Conservation (phyloP, 2,797 vertebrate species). For the Neosilurus hyrtlii region DNA sequence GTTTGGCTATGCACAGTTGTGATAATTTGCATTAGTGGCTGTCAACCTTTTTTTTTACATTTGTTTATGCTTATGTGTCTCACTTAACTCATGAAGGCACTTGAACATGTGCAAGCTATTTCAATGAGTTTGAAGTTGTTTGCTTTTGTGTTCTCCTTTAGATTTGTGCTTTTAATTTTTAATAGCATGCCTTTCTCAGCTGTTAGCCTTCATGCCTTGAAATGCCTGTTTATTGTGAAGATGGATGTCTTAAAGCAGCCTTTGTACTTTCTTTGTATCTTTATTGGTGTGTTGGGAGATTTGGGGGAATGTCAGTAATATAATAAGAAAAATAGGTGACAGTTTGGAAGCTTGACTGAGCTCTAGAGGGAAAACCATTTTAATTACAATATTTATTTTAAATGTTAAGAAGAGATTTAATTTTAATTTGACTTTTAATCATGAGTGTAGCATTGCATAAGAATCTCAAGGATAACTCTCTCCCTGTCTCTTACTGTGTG, state of each 20-base stretch:
- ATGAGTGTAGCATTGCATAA: not conserved
- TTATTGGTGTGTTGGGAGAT: not conserved
- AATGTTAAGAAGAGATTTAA: not conserved
- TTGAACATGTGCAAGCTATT: conserved; percentile 30
- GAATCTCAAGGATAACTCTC: not conserved
- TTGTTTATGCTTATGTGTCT: conserved; percentile 30
- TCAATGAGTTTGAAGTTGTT: conserved; percentile 36
- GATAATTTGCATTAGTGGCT: conserved; percentile 18
- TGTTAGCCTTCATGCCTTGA: not conserved
- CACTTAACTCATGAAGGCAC: conserved; percentile 17
- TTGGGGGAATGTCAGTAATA: not conserved
- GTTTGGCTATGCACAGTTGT: conserved; percentile 15
- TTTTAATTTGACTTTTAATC: too few relatives aligned
- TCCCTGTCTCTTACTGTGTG: conserved; percentile 35
- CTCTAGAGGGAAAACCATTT: not conserved
- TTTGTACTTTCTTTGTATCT: conserved; percentile 24
- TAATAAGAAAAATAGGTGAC: not conserved
- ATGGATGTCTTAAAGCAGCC: not conserved
- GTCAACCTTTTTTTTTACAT: conserved; percentile 28
- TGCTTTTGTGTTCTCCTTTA: conserved; percentile 4
- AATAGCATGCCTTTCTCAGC: not conserved
- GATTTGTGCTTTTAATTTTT: conserved; percentile 14
- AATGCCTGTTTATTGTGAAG: conserved; percentile 12
- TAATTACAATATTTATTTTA: not conserved
- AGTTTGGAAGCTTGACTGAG: not conserved